Evolutionary conservation across 2,113 vertebrate species (phyloP), one percentile per base, ranked within the genome.

Genomic region (Gambusia affinis): DNA sequence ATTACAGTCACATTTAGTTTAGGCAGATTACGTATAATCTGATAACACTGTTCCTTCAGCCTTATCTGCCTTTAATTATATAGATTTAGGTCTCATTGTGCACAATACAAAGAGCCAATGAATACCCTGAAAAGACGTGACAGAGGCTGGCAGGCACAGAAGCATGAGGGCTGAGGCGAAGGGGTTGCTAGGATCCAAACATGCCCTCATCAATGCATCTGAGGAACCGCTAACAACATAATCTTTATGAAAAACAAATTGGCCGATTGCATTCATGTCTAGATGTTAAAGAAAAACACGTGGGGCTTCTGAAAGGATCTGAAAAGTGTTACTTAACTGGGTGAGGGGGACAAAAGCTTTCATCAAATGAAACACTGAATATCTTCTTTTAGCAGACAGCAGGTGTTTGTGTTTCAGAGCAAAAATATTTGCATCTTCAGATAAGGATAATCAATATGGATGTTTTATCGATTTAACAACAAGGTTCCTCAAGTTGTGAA

Each of bases 181-280:
- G 7, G 22, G 80, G 93, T 95, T 95, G 92, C 93, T 94, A 93
- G 92, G 93, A 91, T 39, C 87, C 93, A 89, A 93, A 92, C 84
- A 88, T 91, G 89, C 87, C 84, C 88, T 88, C 87, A 88, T 91
- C 88, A 86, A 92, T 85, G 91, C 87, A 92, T 88, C 91, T 80
- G 82, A 24, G 70, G 75, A 65, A 86, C 82, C 73, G 89, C 74
- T 82, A 88, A 91, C 85, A 85, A 91, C 92, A 89, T 88, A 88
- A 89, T 93, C 88, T 91, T 89, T 82, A 84, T 89, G 73, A 87
- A 88, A 88, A 87, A 88, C 90, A 90, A 91, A 92, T 87, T 87
- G 85, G 76, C 39, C 47, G 67, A 82, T 75, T 66, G 83, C 73
- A 87, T 88, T 89, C 81, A 85, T 85, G 80, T 83, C 80, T 44